Conservation (phyloP, 2,888 invertebrate genomes). For the Lysandra coridon region DNA sequence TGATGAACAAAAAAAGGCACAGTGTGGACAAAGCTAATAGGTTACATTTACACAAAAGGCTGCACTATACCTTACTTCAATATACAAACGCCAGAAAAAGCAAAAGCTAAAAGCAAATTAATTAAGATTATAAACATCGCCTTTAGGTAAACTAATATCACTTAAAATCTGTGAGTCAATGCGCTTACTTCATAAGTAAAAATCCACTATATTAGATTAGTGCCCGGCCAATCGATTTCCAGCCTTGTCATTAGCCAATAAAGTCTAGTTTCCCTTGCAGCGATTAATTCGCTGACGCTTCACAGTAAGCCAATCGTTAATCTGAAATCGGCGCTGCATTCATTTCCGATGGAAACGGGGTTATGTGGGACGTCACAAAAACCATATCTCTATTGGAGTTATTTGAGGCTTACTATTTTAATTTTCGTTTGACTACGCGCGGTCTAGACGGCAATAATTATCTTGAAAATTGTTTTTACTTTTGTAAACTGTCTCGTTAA, state of each 20-base stretch:
- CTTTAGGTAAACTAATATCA: not conserved
- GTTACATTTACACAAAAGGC: too few relatives aligned
- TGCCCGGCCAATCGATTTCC: not conserved
- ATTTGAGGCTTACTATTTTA: not conserved
- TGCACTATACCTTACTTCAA: not conserved
- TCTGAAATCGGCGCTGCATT: conserved; percentile 4
- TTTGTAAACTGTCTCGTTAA: too few relatives aligned
- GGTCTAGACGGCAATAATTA: too few relatives aligned
- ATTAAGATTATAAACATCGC: not conserved
- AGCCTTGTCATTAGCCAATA: not conserved
- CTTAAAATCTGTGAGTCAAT: conserved; percentile 1
- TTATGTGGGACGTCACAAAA: not conserved
- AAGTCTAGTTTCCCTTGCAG: conserved; percentile 2
- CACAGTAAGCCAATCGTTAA: conserved; percentile 8
- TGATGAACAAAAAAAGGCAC: too few relatives aligned
- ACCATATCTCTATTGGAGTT: not conserved
- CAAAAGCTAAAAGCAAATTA: not conserved
- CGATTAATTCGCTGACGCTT: not conserved
- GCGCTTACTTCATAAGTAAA: conserved; percentile 10
- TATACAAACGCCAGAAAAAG: not conserved
- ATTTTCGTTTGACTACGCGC: too few relatives aligned
- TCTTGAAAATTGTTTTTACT: too few relatives aligned
- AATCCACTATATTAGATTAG: conserved; percentile 4
- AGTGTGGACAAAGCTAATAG: too few relatives aligned
- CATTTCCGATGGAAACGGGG: not conserved